A percentile compares a stretch with the other conserved stretches of the same genome.
Conservation (phyloP, 2,888 invertebrate genomes). For the Napeogenes inachia region DNA sequence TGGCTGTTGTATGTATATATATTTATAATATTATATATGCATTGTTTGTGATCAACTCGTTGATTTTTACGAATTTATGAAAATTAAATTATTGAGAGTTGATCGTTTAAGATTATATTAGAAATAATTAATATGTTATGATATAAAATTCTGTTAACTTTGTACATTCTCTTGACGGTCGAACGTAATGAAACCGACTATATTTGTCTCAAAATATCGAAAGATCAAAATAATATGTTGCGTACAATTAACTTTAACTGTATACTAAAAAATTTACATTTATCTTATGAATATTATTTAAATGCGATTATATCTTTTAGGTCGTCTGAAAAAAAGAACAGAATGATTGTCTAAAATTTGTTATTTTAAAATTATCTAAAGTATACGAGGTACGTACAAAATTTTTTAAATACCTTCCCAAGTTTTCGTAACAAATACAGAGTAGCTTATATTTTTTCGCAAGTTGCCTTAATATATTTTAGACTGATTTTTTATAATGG, state of each 20-base stretch:
- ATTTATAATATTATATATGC: slow-evolving; percentile 37
- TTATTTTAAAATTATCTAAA: too few species aligned
- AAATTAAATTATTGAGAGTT: slow-evolving; percentile 24
- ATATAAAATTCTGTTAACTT: not conserved
- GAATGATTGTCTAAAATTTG: too few species aligned
- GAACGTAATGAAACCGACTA: too few species aligned
- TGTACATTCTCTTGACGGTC: too few species aligned
- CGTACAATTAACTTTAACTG: too few species aligned
- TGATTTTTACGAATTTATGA: slow-evolving; percentile 35
- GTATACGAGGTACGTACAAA: not conserved
- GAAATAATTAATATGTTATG: slow-evolving; percentile 6
- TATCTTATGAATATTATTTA: too few species aligned
- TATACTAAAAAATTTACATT: too few species aligned
- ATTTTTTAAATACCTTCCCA: not conserved
- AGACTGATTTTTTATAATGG: slow-evolving; percentile 80
- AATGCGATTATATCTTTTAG: too few species aligned
- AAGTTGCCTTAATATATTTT: slow-evolving; percentile 79
- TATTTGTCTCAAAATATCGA: too few species aligned
- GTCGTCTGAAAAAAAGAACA: too few species aligned
- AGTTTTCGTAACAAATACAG: not conserved
- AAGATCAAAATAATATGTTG: too few species aligned
- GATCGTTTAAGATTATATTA: slow-evolving; percentile 20
- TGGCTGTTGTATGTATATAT: slow-evolving; percentile 51
- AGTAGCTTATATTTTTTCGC: slow-evolving; percentile 24
- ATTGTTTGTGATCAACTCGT: slow-evolving; percentile 24